Conservation (phyloP, 1,140 invertebrate species). For the Muscidifurax raptorellus region DNA sequence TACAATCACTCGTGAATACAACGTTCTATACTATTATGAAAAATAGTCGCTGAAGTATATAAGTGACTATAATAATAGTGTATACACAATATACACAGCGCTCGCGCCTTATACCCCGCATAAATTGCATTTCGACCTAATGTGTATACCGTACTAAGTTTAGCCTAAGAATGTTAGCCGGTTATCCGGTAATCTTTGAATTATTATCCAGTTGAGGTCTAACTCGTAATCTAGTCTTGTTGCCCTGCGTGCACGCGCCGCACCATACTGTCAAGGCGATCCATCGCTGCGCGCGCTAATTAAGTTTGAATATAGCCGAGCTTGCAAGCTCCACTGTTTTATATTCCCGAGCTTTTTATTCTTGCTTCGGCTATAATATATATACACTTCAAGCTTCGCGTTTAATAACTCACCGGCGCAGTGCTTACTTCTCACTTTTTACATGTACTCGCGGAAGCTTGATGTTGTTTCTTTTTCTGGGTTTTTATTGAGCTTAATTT, state of each 20-base stretch:
- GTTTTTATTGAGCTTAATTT: background rate
- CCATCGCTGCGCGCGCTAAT: conserved; percentile 7
- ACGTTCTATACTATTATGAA: too few relatives aligned
- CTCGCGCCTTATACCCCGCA: too few relatives aligned
- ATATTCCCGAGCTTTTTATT: too few relatives aligned
- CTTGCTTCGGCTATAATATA: background rate
- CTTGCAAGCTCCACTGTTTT: too few relatives aligned
- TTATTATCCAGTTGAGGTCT: conserved; percentile 22
- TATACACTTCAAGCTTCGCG: background rate
- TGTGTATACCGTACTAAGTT: background rate
- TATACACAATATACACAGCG: background rate
- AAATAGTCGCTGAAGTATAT: too few relatives aligned
- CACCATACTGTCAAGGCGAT: too few relatives aligned
- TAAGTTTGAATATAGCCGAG: background rate
- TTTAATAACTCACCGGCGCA: too few relatives aligned
- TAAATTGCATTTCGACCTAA: background rate
- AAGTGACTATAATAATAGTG: too few relatives aligned
- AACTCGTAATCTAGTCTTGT: background rate
- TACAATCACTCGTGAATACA: too few relatives aligned
- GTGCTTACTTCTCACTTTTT: background rate
- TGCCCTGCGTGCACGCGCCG: too few relatives aligned
- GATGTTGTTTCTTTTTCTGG: background rate
- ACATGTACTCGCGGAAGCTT: background rate
- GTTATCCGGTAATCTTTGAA: conserved; percentile 26
- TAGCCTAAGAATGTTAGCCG: background rate